Evolutionary conservation across 2,888 invertebrate genomes (phyloP), one percentile per base, ranked within the genome.

Genomic region (Drosophila limbata): DNA sequence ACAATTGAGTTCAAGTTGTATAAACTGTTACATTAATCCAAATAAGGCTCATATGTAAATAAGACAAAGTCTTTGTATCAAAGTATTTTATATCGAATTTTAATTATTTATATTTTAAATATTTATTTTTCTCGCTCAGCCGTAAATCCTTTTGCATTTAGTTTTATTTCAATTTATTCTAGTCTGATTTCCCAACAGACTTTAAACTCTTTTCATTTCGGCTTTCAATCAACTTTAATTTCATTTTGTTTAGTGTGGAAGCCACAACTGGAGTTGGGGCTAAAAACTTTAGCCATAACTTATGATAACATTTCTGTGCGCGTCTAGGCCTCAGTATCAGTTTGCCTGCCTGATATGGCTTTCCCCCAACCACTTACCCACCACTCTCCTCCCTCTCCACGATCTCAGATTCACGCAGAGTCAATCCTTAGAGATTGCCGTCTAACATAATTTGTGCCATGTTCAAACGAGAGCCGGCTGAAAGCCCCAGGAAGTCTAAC

Each of bases 391-490:
- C 31, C 19, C 17, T 8, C 6, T 31, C 40, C 6, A 19, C 40
- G 53, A 40, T 52, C 44, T 47, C 64, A 48, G 57, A 37, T 52
- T 71, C 69, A 76, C 57, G 71, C 71, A 59, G 70, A 73, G 88
- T 79, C 89, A 84, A 84, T 84, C 88, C 89, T 89, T 62, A 37
- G 88, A 84, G 84, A 84, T 84, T 89, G 89, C 82, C 82, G 71
- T 77, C 88, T 79, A 84, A 89, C 88, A 84, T 84, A 81, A 84
- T 84, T 89, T 89, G 81, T 66, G 79, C 84, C 77, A 68, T 84
- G 87, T 78, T 83, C 67, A 80, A 86, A 77, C 37, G 47, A 83
- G 55, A 50, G 59, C 64, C 56, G 60, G 59, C 56, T 37, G 42
- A 73, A 71, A 71, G 70, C 77, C 69, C 57, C 62, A 62, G 42